phyloP scores from a whole-genome alignment of 2,113 vertebrate species.

The Corythornis cristatus region DNA sequence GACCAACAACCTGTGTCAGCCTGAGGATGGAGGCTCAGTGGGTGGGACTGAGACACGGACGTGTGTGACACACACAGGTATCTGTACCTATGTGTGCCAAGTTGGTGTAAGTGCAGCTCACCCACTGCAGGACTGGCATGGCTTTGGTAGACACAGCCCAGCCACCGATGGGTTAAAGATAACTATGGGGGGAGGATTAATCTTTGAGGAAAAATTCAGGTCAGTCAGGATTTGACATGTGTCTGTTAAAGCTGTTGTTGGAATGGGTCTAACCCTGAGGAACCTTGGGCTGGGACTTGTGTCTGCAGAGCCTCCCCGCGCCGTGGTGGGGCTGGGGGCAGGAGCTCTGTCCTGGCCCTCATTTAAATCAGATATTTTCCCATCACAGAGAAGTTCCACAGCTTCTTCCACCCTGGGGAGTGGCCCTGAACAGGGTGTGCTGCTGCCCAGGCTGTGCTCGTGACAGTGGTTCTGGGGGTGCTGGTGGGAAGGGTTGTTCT shows the following conservation, averaged over 20 bases:
- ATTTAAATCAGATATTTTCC: neutral
- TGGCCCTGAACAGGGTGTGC: neutral
- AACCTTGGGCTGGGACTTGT: neutral
- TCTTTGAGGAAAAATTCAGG: conserved; percentile 7
- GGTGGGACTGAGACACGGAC: rapidly evolving
- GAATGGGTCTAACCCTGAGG: neutral
- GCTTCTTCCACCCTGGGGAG: rapidly evolving
- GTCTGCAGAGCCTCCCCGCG: neutral
- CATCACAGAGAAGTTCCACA: neutral
- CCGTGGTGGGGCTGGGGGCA: rapidly evolving
- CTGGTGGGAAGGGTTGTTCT: neutral
- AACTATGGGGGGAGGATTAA: neutral
- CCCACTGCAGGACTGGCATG: neutral
- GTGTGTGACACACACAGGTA: neutral
- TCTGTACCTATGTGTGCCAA: rapidly evolving
- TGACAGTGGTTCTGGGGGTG: rapidly evolving
- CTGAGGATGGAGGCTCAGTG: rapidly evolving
- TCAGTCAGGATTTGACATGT: conserved; percentile 39
- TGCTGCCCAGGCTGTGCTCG: neutral
- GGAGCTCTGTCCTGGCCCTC: too few species aligned
- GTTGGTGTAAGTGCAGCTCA: rapidly evolving
- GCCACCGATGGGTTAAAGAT: neutral
- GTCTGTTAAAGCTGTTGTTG: conserved; percentile 22
- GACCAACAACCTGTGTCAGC: neutral
- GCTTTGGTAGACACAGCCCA: rapidly evolving